These are phyloP conservation scores for Endotricha flammealis DNA, from an alignment of 2,888 invertebrate genomes.

Conservation along the genomic window DNA sequence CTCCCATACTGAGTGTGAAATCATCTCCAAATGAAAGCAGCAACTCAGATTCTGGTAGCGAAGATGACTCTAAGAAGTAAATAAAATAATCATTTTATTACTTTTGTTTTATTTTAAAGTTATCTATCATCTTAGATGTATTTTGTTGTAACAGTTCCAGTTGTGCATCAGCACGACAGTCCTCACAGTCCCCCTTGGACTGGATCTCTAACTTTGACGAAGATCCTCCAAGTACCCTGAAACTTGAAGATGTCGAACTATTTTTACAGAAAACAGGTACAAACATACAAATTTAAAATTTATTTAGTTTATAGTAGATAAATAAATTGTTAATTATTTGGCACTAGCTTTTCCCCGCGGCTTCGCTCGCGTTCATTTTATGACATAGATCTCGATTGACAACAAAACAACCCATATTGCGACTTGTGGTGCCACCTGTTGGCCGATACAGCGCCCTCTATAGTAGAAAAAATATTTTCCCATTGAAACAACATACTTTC, in stretches of 20 bases:
- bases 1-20: conserved; percentile 54
- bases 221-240: conserved; percentile 52
- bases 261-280: conserved; percentile 62
- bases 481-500: no score
- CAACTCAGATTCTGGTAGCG: conserved; percentile 67
- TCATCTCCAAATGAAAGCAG: conserved; percentile 60
- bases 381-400: no score
- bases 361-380: no score
- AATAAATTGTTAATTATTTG: neutral
- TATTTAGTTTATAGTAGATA: neutral
- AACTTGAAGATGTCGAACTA: conserved; percentile 62
- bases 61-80: conserved; percentile 71
- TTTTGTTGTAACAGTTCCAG: conserved; percentile 36
- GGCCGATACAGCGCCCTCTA: no score
- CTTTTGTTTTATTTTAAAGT: neutral
- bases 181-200: conserved; percentile 58
- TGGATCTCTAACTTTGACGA: conserved; percentile 50
- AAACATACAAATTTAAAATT: conserved; percentile 5
- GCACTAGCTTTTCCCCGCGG: no score
- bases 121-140: neutral
- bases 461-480: no score
- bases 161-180: conserved; percentile 44
- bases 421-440: no score
- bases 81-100: no score
- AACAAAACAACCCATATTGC: no score